phyloP scores from a whole-genome alignment of 2,888 invertebrate genomes.

The Synergus laeviventris region DNA sequence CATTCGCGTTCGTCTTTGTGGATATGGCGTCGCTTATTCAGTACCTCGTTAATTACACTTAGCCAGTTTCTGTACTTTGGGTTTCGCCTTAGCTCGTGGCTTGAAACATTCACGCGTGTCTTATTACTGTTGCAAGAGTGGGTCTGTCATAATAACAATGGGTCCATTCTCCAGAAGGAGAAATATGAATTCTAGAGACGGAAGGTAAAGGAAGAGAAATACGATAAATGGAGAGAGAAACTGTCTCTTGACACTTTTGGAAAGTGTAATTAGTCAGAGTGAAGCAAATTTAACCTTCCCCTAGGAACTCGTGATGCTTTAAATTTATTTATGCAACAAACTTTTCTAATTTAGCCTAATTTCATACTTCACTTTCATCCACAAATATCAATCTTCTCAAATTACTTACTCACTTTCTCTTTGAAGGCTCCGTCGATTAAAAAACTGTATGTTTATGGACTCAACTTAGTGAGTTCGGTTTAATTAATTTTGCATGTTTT shows the following conservation, averaged over 20 bases:
- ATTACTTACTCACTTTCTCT: neutral
- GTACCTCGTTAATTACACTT: constrained; percentile 39
- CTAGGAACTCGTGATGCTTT: neutral
- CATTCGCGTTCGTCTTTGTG: constrained; percentile 20
- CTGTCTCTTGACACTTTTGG: constrained; percentile 19
- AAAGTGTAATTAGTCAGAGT: constrained; percentile 21
- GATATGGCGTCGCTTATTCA: constrained; percentile 32
- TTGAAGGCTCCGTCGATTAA: neutral
- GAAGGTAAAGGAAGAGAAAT: constrained; percentile 15
- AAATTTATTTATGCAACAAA: constrained; percentile 3
- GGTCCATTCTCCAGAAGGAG: constrained; percentile 28
- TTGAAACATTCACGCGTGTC: constrained; percentile 37
- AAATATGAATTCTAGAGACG: constrained; percentile 27
- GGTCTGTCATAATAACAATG: constrained; percentile 35
- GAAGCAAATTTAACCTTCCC: neutral
- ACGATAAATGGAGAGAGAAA: constrained; percentile 21
- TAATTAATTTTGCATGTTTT: neutral
- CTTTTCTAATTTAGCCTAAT: constrained; percentile 4
- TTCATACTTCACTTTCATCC: neutral
- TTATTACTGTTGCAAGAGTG: constrained; percentile 37
- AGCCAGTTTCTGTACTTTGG: constrained; percentile 34
- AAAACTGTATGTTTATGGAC: neutral
- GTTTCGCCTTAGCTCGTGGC: constrained; percentile 20
- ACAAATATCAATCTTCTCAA: constrained; percentile 8
- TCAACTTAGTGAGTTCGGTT: neutral